Evolutionary conservation across 1,140 invertebrate species (phyloP).

Genomic region (Drosophila setifemur): DNA sequence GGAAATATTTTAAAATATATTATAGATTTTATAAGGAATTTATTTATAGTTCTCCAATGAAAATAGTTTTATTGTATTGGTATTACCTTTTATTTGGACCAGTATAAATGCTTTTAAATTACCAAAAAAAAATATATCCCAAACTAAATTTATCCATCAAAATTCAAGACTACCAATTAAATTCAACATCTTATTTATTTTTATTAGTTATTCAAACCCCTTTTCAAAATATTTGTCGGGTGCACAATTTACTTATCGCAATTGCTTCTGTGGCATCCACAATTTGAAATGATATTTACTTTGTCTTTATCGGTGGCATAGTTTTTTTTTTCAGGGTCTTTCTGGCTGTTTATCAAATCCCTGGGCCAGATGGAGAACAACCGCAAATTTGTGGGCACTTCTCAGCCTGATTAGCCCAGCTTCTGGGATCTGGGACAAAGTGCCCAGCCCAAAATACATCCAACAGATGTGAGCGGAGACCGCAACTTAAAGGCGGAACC

Average conservation of each 20-base stretch:
- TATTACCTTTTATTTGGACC: too few relatives aligned
- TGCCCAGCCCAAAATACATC: slow-evolving; percentile 4
- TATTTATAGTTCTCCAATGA: too few relatives aligned
- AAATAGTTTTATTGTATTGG: too few relatives aligned
- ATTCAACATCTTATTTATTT: too few relatives aligned
- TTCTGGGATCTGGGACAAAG: neutral
- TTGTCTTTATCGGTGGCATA: slow-evolving; percentile 2
- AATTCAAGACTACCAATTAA: too few relatives aligned
- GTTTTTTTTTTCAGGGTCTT: neutral
- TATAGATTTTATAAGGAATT: too few relatives aligned
- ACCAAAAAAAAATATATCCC: too few relatives aligned
- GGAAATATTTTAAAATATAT: too few relatives aligned
- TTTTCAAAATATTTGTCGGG: neutral
- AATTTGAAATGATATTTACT: neutral
- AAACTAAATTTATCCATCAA: too few relatives aligned
- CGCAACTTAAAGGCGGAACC: slow-evolving; percentile 2
- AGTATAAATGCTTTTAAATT: too few relatives aligned
- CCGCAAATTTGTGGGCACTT: slow-evolving; percentile 40
- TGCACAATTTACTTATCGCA: slow-evolving; percentile 12
- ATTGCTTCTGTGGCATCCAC: slow-evolving; percentile 19
- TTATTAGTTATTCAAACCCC: too few relatives aligned
- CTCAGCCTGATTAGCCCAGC: slow-evolving; percentile 23
- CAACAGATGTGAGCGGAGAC: slow-evolving; percentile 13
- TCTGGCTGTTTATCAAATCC: slow-evolving; percentile 21
- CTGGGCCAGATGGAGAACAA: slow-evolving; percentile 25